These are phyloP conservation scores for Trematomus bernacchii DNA, from an alignment of 2,797 vertebrate genomes.

Conservation along the genomic window DNA sequence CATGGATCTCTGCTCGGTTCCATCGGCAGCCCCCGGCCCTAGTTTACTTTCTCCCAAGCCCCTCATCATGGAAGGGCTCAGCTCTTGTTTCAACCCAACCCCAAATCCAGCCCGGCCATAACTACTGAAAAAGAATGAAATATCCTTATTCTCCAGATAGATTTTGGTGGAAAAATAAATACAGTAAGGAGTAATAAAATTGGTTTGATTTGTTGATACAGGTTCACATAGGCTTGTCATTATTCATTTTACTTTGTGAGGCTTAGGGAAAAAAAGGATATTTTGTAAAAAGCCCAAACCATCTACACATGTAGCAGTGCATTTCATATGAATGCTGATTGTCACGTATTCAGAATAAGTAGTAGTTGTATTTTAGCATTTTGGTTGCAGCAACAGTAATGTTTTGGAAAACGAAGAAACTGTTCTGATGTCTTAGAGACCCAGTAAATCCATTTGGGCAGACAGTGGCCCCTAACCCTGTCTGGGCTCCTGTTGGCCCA, in stretches of 20 bases:
- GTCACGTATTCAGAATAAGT: constrained; percentile 6
- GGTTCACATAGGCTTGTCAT: constrained; percentile 29
- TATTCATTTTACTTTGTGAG: not conserved
- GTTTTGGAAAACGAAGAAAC: constrained; percentile 19
- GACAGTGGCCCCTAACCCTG: constrained; percentile 45
- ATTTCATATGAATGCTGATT: not conserved
- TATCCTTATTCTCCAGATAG: not conserved
- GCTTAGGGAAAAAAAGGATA: constrained; percentile 1
- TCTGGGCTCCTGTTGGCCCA: constrained; percentile 56
- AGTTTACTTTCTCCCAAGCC: constrained; percentile 11
- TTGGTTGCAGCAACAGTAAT: not conserved
- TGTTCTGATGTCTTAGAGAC: constrained; percentile 20
- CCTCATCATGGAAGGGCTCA: constrained; percentile 2
- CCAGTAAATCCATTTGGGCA: constrained; percentile 31
- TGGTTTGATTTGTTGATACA: constrained; percentile 23
- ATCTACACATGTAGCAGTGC: not conserved
- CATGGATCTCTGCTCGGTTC: constrained; percentile 7
- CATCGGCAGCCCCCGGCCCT: not conserved
- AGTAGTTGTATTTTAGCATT: not conserved
- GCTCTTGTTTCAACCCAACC: constrained; percentile 18
- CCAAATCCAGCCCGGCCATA: not conserved
- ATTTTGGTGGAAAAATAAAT: constrained; percentile 8
- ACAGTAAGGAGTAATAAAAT: not conserved
- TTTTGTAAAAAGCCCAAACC: constrained; percentile 17
- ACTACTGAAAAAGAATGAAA: constrained; percentile 27